Conservation (phyloP, 1,140 invertebrate genomes). For the Drosophila hydei region DNA sequence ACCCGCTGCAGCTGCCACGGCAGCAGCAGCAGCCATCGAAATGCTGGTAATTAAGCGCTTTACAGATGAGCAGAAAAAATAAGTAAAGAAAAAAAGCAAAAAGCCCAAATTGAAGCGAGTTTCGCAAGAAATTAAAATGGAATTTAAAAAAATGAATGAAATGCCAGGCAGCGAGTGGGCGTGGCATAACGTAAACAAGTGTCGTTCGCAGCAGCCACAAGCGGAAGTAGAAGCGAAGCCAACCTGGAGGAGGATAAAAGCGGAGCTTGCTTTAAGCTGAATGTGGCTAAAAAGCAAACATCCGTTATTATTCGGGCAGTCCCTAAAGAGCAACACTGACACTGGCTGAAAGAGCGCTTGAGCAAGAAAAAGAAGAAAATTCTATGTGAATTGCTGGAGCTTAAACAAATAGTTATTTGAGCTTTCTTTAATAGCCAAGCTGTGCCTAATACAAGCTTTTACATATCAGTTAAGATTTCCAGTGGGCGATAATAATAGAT, state of each 20-base stretch:
- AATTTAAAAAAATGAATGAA: conserved; percentile 56
- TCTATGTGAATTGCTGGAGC: too few species aligned
- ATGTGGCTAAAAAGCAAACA: conserved; percentile 30
- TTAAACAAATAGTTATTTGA: too few species aligned
- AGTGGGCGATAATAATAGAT: too few species aligned
- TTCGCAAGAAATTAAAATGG: conserved; percentile 76
- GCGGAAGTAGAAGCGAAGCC: neutral
- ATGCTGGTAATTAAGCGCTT: conserved; percentile 78
- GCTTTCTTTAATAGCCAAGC: too few species aligned
- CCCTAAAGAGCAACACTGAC: conserved; percentile 9
- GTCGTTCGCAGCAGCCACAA: conserved; percentile 20
- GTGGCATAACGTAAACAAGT: conserved; percentile 56
- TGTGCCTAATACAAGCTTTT: too few species aligned
- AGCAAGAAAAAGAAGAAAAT: too few species aligned
- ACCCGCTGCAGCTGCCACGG: conserved; percentile 18
- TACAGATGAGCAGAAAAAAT: conserved; percentile 42
- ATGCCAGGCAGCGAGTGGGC: conserved; percentile 1
- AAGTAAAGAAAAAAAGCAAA: conserved; percentile 9
- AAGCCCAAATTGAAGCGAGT: conserved; percentile 41
- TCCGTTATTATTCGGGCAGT: conserved; percentile 7
- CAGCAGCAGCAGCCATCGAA: conserved; percentile 41
- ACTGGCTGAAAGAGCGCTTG: conserved; percentile 9
- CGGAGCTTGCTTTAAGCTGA: conserved; percentile 20
- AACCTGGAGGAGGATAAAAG: neutral
- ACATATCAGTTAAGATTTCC: too few species aligned